Evolutionary conservation across 2,113 vertebrate genomes (phyloP), one percentile per base, ranked within the genome.

Genomic region (Microcebus tavaratra): DNA sequence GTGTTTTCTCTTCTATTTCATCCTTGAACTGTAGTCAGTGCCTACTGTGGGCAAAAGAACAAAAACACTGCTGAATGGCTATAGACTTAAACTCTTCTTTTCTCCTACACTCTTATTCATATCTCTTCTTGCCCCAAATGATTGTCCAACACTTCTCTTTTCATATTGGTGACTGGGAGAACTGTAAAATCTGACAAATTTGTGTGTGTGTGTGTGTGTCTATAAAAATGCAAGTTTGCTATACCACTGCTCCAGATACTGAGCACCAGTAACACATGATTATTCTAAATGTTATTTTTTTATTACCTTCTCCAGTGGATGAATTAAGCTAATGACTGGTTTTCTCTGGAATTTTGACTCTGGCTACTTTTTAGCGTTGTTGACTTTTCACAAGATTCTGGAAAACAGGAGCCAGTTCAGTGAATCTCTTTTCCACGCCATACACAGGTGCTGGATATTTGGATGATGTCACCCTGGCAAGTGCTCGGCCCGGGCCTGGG

Each of bases 401-500:
- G 36, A 48, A 53, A 61, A n/a, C 3, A 17, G 65, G 70, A 86
- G 29, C 45, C 25, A 34, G 50, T 27, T 85, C 17, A 29, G 13
- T 55, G 75, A 34, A 39, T 95, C 25, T 93, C 67, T 89, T 8
- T 83, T 23, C 67, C 39, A 10, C 1, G 9, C 70, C 55, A 23
- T 85, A 85, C 63, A 1, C 94, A 99, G 99, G 99, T 97, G 99
- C 99, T 0, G 99, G 99, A 6, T 99, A 99, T 98, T 98, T 99
- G 88, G 99, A 99, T 65, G 98, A 99, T 0, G 99, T 99, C 80
- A 99, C 99, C 76, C 93, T 99, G 94, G 97, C 99, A 13, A 99
- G 99, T 0, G 99, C 99, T 10, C 99, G 95, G 2, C 98, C 97
- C 0, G 99, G 99, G 2, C 96, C 99, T 0, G 99, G 99, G 0